Percentiles rank a stretch among this genome's conserved stretches.
phyloP scores from a whole-genome alignment of 1,140 invertebrate species.

The Drosophila subpulchrella region DNA sequence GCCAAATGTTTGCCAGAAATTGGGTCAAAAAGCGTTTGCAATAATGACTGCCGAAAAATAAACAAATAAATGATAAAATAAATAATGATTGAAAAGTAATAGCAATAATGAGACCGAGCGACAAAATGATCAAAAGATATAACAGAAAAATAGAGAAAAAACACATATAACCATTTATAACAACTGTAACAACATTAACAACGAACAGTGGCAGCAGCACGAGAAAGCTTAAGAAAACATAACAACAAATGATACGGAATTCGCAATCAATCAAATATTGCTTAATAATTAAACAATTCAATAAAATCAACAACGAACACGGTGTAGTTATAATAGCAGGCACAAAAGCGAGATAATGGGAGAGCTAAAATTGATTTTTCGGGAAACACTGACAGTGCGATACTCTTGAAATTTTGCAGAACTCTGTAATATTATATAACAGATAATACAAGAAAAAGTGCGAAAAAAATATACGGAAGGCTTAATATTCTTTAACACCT shows the following conservation, averaged over 20 bases:
- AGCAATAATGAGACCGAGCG: conserved; percentile 75
- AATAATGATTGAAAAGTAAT: conserved; percentile 75
- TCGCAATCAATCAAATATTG: conserved; percentile 84
- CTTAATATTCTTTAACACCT: too few relatives aligned
- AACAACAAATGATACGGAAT: conserved; percentile 76
- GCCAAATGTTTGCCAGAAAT: conserved; percentile 56
- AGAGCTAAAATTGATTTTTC: conserved; percentile 2
- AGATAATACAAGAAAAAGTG: background rate
- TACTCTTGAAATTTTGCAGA: conserved; percentile 8
- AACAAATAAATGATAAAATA: conserved; percentile 27
- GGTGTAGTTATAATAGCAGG: conserved; percentile 64
- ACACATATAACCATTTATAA: conserved; percentile 51
- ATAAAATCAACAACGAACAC: conserved; percentile 73
- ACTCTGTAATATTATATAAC: too few relatives aligned
- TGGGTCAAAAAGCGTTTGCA: conserved; percentile 72
- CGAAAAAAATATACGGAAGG: background rate
- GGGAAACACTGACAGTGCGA: background rate
- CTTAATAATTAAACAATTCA: conserved; percentile 84
- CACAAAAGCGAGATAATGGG: conserved; percentile 29
- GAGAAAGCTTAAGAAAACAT: conserved; percentile 78
- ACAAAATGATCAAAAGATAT: conserved; percentile 67
- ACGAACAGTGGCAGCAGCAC: conserved; percentile 39
- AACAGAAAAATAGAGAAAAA: conserved; percentile 25
- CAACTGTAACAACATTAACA: conserved; percentile 54
- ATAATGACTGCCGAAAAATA: conserved; percentile 45